Base-by-base conservation (phyloP, 2,113 vertebrate genomes). In the Clarias macrocephalus region DNA sequence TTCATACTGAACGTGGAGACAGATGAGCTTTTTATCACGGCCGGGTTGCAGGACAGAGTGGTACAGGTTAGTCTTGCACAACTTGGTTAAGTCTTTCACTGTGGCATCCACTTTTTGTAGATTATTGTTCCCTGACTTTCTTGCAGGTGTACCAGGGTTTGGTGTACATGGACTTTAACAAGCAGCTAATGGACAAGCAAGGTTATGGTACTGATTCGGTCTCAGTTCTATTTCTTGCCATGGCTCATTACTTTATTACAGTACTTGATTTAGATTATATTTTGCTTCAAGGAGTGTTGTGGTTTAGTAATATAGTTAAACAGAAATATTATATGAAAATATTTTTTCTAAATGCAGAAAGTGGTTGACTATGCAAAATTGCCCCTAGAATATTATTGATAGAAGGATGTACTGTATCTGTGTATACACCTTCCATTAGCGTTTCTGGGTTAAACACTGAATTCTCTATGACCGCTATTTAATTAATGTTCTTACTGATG, bases 111-210 rank as follows among this genome's bases (percentile, higher is more conserved):
- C 56, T n/a, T 87, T 75, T 30, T 10, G 48, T 18, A 63, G n/a
- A 18, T 10, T 48, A 5, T 68, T 79, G 57, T 79, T 5, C 63
- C 18, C 21, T 79, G 73, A 72, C 76, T 52, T 56, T 82, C 80
- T 79, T 88, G 56, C 89, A 96, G 96, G 96, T 96, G 25, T 96
- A 96, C 84, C 95, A 96, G 89, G 96, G 96, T 3, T 91, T 96
- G 56, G 93, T 96, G 73, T 96, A 96, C 91, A 96, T 96, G 96
- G 95, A 96, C 89, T 96, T 96, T 89, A 94, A 92, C 90, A 95
- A 94, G 88, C 75, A 91, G 65, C 90, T 96, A 19, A 96, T 96
- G 96, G 95, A 96, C 12, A 91, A 95, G 76, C 92, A 92, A 66
- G 95, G 95, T 88, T 93, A 94, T 62, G 96, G 96, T 96, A 95